Percentiles rank a stretch among this genome's conserved stretches.
Conservation (phyloP, 2,797 vertebrate genomes). For the Acipenser ruthenus region DNA sequence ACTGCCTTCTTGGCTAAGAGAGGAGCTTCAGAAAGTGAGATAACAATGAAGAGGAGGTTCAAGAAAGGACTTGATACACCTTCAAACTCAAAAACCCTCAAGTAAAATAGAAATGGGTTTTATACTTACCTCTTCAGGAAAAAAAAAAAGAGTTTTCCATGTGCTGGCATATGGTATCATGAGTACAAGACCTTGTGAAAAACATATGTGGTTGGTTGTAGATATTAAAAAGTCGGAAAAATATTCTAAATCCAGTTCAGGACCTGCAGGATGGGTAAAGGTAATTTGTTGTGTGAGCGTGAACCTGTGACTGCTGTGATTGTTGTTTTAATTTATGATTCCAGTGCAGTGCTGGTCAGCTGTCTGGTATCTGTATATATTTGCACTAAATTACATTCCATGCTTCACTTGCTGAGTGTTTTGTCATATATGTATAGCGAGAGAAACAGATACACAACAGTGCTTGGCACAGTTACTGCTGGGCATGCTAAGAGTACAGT, state of each 20-base stretch:
- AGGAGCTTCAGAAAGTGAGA: constrained; percentile 94
- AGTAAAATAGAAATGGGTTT: constrained; percentile 37
- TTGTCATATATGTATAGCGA: constrained; percentile 22
- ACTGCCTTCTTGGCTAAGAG: constrained; percentile 88
- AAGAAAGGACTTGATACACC: constrained; percentile 21
- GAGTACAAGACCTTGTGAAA: constrained; percentile 24
- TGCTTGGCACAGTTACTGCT: constrained; percentile 1
- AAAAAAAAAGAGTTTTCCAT: constrained; percentile 40
- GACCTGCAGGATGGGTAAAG: constrained; percentile 23
- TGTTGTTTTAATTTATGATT: constrained; percentile 44
- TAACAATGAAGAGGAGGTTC: constrained; percentile 36
- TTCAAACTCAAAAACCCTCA: constrained; percentile 27
- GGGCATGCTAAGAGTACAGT: neutral
- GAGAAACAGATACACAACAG: constrained; percentile 12
- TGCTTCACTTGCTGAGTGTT: constrained; percentile 25
- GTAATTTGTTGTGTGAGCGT: constrained; percentile 1
- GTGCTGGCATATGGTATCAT: constrained; percentile 52
- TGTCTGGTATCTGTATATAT: constrained; percentile 42
- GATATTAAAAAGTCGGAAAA: constrained; percentile 6
- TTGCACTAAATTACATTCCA: constrained; percentile 50
- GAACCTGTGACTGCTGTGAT: constrained; percentile 33
- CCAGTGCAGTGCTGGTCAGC: constrained; percentile 32
- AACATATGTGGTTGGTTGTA: constrained; percentile 15
- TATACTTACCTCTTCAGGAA: constrained; percentile 43
- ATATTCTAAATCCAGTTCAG: constrained; percentile 17